Base-by-base conservation (phyloP, 1,140 invertebrate species). In the Monomorium pharaonis region DNA sequence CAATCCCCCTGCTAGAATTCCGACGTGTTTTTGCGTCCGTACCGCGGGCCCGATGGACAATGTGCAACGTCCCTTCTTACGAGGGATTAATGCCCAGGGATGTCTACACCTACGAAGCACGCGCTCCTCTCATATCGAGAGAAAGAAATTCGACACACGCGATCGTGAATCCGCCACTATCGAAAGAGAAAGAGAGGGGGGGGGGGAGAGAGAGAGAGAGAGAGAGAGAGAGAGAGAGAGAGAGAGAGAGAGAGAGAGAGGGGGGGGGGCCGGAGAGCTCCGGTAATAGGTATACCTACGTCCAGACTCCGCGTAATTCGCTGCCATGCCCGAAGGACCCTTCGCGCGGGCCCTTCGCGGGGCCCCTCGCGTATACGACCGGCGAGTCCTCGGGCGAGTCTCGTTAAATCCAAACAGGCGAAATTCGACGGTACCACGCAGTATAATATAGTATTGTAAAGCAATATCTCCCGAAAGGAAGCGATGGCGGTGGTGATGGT, bases 361-460 rank as follows among this genome's bases (percentile, higher is more conserved):
- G n/a, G 58, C 51, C 60, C 14, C 33, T 51, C 75, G 58, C 72
- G 74, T 24, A n/a, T 44, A 63, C 72, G 62, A 37, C 33, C n/a
- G 62, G 49, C 60, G 67, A 44, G 81, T 89, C 88, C 81, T 76
- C 85, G 70, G 74, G 67, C 86, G 88, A 90, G 86, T 83, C 89
- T 90, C 89, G 89, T 90, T 90, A 90, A 90, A 90, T 90, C 74
- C 86, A 88, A 90, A 88, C 89, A 75, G 89, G 84, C 86, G 76
- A 90, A 90, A 90, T 91, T 91, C 89, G 90, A 91, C 81, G 63
- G 89, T 88, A 88, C 72, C 77, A 87, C 84, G 89, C 89, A 86
- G 88, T 90, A 90, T 90, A 90, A 90, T 90, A 88, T 90, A 90
- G 89, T 90, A 90, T 90, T 90, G 89, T 90, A 90, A 90, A 90